Conservation (phyloP, 2,113 vertebrate genomes). For the Hyaena hyaena region DNA sequence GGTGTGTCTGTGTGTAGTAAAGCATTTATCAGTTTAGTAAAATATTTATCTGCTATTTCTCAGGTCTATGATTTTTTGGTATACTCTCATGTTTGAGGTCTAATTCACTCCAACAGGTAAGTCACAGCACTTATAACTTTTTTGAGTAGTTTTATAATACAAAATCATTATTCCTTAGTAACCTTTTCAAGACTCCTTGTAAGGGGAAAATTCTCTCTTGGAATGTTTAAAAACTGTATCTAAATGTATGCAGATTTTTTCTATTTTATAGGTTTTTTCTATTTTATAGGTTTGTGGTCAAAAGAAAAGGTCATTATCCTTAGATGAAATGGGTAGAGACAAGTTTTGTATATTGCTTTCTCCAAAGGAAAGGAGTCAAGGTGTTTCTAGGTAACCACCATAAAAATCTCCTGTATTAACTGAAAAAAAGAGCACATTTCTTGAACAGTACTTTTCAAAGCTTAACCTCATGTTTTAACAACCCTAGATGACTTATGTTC, state of each 20-base stretch:
- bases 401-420: constrained; percentile 64
- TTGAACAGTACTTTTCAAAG: constrained; percentile 77
- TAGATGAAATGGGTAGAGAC: background rate
- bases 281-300: background rate
- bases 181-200: background rate
- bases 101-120: background rate
- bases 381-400: constrained; percentile 71
- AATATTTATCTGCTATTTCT: constrained; percentile 6
- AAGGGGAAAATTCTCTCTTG: background rate
- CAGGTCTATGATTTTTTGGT: background rate
- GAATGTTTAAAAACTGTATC: constrained; percentile 8
- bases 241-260: constrained; percentile 23
- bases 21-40: background rate
- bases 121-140: background rate
- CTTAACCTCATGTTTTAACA: constrained; percentile 77
- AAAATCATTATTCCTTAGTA: constrained; percentile 4
- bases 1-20: background rate
- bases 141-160: constrained; percentile 16
- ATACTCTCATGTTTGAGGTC: background rate
- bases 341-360: constrained; percentile 40
- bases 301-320: constrained; percentile 30
- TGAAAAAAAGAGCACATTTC: constrained; percentile 65
- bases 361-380: constrained; percentile 53
- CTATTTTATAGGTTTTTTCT: background rate
- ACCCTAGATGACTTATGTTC: constrained; percentile 74